Percentiles rank a stretch among this genome's conserved stretches.
Evolutionary conservation across 2,888 invertebrate species (phyloP).

Genomic region (Smittia sp.): DNA sequence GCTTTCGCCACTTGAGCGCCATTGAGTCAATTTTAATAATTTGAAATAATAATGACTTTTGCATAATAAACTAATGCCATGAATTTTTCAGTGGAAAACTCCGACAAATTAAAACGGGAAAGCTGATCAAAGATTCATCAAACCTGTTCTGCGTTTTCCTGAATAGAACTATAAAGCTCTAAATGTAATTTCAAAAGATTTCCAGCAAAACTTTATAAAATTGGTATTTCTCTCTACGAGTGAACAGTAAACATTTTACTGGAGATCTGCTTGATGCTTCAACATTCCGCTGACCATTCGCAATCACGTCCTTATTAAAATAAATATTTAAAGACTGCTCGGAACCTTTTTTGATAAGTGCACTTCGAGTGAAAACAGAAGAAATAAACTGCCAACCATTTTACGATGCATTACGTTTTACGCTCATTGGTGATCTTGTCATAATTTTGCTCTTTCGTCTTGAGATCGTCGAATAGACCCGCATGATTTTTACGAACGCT

Average conservation of each 20-base stretch:
- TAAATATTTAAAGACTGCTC: constrained; percentile 31
- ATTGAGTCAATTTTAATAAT: constrained; percentile 30
- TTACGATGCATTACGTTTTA: constrained; percentile 1
- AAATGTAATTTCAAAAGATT: too few relatives aligned
- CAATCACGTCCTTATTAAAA: not conserved
- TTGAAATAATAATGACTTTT: constrained; percentile 31
- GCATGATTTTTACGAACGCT: not conserved
- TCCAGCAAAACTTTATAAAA: too few relatives aligned
- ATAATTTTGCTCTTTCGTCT: not conserved
- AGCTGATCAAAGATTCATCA: too few relatives aligned
- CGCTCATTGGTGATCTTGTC: constrained; percentile 3
- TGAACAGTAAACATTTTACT: not conserved
- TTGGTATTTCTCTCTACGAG: not conserved
- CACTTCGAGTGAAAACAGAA: constrained; percentile 22
- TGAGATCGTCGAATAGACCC: not conserved
- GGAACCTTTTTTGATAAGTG: constrained; percentile 32
- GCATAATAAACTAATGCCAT: constrained; percentile 38
- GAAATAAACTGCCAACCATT: not conserved
- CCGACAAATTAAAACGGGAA: not conserved
- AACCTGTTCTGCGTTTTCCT: too few relatives aligned
- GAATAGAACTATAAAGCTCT: too few relatives aligned
- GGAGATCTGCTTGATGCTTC: not conserved
- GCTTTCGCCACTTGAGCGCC: not conserved
- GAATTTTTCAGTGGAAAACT: constrained; percentile 7
- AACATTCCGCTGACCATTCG: not conserved